These are phyloP conservation scores for Paratrypauchen microcephalus DNA, from an alignment of 2,797 vertebrate genomes.

Conservation along the genomic window DNA sequence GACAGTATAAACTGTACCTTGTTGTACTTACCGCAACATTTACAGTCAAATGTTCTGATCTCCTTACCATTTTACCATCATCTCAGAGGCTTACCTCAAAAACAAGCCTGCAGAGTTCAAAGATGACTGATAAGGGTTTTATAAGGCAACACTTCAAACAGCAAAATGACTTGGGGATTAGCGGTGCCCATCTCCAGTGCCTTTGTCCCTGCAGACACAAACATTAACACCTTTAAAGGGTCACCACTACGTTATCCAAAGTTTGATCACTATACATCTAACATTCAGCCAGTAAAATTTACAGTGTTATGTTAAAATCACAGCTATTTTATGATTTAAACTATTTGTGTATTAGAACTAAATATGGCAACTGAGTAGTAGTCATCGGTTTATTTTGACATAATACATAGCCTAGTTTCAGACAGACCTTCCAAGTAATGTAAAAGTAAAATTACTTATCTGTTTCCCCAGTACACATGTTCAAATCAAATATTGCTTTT, in stretches of 20 bases:
- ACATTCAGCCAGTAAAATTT: constrained; percentile 53
- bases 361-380: not conserved
- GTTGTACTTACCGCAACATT: not conserved
- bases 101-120: not conserved
- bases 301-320: constrained; percentile 48
- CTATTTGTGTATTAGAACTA: constrained; percentile 58
- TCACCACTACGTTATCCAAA: constrained; percentile 24
- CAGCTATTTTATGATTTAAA: constrained; percentile 31
- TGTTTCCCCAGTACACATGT: too few relatives aligned
- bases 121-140: constrained; percentile 1
- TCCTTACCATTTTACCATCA: too few relatives aligned
- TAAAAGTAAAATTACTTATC: too few relatives aligned
- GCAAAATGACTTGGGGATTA: constrained; percentile 26
- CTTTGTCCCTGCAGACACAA: constrained; percentile 44
- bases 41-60: not conserved
- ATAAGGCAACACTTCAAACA: constrained; percentile 44
- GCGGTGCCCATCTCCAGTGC: constrained; percentile 33
- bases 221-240: constrained; percentile 63
- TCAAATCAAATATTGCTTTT: too few relatives aligned
- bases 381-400: too few relatives aligned
- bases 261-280: constrained; percentile 50
- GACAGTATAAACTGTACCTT: not conserved
- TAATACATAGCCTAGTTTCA: too few relatives aligned
- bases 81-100: not conserved
- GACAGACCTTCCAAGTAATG: too few relatives aligned